Evolutionary conservation across 2,888 invertebrate species (phyloP), one percentile per base, ranked within the genome.

Genomic region (Helobdella robusta): DNA sequence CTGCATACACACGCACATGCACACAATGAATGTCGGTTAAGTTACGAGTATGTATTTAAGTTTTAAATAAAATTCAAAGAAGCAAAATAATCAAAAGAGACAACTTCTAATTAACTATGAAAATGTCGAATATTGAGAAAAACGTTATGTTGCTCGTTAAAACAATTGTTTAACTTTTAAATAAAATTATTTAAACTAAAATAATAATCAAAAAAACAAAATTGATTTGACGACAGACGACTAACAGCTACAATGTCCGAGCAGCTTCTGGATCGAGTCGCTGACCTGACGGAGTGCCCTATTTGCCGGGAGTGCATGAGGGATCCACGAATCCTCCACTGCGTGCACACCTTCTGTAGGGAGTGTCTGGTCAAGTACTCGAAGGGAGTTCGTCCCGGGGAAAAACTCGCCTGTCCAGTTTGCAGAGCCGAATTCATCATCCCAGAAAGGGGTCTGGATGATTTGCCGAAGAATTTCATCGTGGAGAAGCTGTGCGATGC

Each of bases 271-370:
- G 46, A 59, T 23, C 46, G 59, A 2, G 52, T 65, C 15, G 60
- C 59, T 1, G 65, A 65, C 50, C 48, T 65, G n/a, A 65, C 65
- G 0, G 60, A 52, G n/a, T 65, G 65, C 20, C 36, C 60, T 18
- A 65, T 65, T 20, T 65, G 65, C 30, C 28, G 60, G 11, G 65
- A 65, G 11, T 48, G 60, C 28, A 59, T 65, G 65, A 59, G 30
- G 36, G 65, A 65, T 40, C 60, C 65, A 2, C n/a, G 65, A 6
- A 50, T 60, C 15, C 30, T 65, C 20, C 65, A 59, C 52, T 65
- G 65, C 48, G 60, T 65, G 15, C 65, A 65, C 35, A 65, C 65
- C 60, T 65, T 65, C 65, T 65, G 65, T 40, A 52, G 46, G 23
- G 48, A 65, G 25, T 65, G 65, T 28, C 65, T 65, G 23, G 46